These are phyloP conservation scores for Mesaphorura yosii DNA, from an alignment of 1,140 invertebrate species.

Conservation along the genomic window DNA sequence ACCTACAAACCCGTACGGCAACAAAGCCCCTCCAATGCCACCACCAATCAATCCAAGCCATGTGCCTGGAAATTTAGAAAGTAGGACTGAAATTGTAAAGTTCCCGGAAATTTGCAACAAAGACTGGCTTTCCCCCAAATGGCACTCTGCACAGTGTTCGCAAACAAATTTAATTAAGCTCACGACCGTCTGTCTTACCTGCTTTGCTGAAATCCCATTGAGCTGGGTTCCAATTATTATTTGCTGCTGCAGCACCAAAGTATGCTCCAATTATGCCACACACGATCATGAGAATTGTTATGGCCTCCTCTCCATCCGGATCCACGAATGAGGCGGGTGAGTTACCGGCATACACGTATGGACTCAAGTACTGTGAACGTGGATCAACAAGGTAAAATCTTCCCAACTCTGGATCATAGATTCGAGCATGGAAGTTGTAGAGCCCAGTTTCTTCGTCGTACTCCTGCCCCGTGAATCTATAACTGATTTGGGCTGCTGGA, in stretches of 20 bases:
- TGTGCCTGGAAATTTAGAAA: no score
- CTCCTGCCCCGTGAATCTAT: conserved; percentile 16
- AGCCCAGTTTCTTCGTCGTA: conserved; percentile 12
- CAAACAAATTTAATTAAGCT: no score
- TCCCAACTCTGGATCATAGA: conserved; percentile 15
- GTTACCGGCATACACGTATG: conserved; percentile 20
- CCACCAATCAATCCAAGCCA: conserved; percentile 9
- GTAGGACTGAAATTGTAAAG: no score
- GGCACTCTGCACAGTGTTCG: no score
- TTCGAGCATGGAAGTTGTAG: conserved; percentile 15
- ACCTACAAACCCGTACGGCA: conserved; percentile 7
- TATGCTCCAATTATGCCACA: conserved; percentile 1
- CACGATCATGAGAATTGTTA: not conserved
- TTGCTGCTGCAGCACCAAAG: conserved; percentile 10
- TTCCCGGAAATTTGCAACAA: no score
- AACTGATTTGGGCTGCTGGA: conserved; percentile 1
- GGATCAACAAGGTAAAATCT: conserved; percentile 19
- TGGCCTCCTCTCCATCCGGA: conserved; percentile 13
- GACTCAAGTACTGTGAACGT: conserved; percentile 12
- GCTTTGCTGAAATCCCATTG: conserved; percentile 4
- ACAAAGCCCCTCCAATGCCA: not conserved
- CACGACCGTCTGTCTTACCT: no score
- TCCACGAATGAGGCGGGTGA: conserved; percentile 14
- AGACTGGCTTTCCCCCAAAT: no score
- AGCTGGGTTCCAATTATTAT: conserved; percentile 5